These are phyloP conservation scores for Oreonectes daqikongensis DNA, from an alignment of 2,797 vertebrate genomes.

Conservation along the genomic window DNA sequence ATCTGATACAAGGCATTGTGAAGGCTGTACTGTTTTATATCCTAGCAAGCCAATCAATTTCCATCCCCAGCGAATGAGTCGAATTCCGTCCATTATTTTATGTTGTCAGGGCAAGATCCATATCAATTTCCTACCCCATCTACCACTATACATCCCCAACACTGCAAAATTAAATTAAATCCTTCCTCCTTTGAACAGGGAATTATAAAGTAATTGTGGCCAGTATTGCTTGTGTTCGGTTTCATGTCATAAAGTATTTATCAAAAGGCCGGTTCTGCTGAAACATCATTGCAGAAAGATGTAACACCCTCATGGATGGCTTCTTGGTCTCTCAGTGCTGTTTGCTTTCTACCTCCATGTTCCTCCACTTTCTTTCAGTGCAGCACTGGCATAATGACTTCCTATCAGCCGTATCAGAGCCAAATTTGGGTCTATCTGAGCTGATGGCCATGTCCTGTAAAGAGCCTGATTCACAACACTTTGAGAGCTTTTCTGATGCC, in stretches of 20 bases:
- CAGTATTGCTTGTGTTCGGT: not conserved
- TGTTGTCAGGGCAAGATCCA: slow-evolving; percentile 22
- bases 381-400: slow-evolving; percentile 19
- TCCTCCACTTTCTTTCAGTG: slow-evolving; percentile 15
- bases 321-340: not conserved
- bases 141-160: not conserved
- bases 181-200: not conserved
- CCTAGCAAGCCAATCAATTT: slow-evolving; percentile 40
- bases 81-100: slow-evolving; percentile 19
- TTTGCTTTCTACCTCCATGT: slow-evolving; percentile 1
- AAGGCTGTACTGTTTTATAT: slow-evolving; percentile 37
- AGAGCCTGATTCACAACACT: slow-evolving; percentile 14
- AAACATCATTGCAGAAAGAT: slow-evolving; percentile 10
- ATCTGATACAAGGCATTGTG: slow-evolving; percentile 18
- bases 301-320: not conserved
- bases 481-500: slow-evolving; percentile 37
- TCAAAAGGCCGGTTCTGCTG: slow-evolving; percentile 15
- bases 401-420: slow-evolving; percentile 41
- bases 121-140: slow-evolving; percentile 17
- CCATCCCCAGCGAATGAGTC: not conserved
- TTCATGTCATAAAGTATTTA: not conserved
- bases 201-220: slow-evolving; percentile 16
- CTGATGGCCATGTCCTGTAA: slow-evolving; percentile 24
- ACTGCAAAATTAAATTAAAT: slow-evolving; percentile 19
- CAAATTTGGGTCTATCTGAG: slow-evolving; percentile 23